A percentile compares a stretch with the other conserved stretches of the same genome.
Conservation (phyloP, 1,140 invertebrate genomes). For the Temnothorax curvispinosus region DNA sequence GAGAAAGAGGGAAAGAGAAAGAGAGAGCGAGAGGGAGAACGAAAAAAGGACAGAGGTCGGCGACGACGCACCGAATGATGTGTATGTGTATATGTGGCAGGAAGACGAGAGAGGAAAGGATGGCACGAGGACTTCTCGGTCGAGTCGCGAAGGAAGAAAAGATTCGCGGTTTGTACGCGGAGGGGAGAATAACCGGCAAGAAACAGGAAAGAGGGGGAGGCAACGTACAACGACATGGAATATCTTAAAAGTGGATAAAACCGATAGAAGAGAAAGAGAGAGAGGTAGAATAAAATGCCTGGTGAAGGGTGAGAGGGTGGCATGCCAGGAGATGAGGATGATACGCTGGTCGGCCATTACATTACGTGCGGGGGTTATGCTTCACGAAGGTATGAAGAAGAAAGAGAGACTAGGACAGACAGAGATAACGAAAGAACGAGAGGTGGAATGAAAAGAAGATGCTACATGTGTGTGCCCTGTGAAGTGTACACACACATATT, state of each 20-base stretch:
- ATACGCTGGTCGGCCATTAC: slow-evolving; percentile 83
- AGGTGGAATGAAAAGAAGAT: slow-evolving; percentile 45
- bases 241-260: slow-evolving; percentile 76
- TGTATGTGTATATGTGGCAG: neutral
- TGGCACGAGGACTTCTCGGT: slow-evolving; percentile 29
- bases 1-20: neutral
- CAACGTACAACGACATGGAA: slow-evolving; percentile 58
- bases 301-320: slow-evolving; percentile 51
- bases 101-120: slow-evolving; percentile 14
- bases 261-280: slow-evolving; percentile 52
- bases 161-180: slow-evolving; percentile 32
- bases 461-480: neutral
- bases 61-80: slow-evolving; percentile 7
- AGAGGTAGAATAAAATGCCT: slow-evolving; percentile 38
- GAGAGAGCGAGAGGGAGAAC: neutral
- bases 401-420: slow-evolving; percentile 32
- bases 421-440: slow-evolving; percentile 54
- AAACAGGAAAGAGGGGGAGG: slow-evolving; percentile 16
- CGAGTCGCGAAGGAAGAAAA: slow-evolving; percentile 58
- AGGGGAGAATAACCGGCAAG: slow-evolving; percentile 29
- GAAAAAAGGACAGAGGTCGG: slow-evolving; percentile 39
- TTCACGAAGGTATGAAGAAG: slow-evolving; percentile 11
- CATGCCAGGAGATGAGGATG: slow-evolving; percentile 69
- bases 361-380: slow-evolving; percentile 80
- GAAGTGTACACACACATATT: neutral